Evolutionary conservation across 2,888 invertebrate species (phyloP), one percentile per base, ranked within the genome.

Genomic region (Deroplatys truncata): DNA sequence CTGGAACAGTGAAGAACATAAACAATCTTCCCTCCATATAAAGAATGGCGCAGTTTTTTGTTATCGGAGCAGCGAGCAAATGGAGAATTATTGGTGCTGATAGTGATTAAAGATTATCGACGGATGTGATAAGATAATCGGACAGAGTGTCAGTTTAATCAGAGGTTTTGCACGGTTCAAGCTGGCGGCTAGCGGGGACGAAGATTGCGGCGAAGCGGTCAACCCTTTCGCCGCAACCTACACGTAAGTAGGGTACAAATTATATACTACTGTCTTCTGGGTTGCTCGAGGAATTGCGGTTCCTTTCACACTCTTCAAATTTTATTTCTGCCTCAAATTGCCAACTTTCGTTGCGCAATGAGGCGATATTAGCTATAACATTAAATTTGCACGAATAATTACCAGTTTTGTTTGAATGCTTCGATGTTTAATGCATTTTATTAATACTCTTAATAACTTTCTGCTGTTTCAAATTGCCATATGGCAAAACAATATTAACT

Each of bases 201-300:
- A 90, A 28, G 90, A 88, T 31, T 90, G 90, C 84, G 86, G 93
- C 91, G 93, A 93, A 86, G 93, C 93, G 91, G 92, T 92, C 91
- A 93, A 92, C 91, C 92, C 93, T 35, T 92, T 93, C 91, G 93
- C 93, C 91, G 93, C 93, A 89, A 93, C 93, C 91, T 93, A 93
- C 92, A 93, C 93, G 93, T 93, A 91, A 93, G 93, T 89, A 72
- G 56, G 20, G 56, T 72, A 72, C 56, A 72, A 72, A 72, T 20
- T 20, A 20, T 72, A 20, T 56, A 56, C 16, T 49, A 15, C 49
- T 49, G 13, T 49, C 49, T 35, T 72, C 56, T 72, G 56, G 56
- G 20, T 7, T 72, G 20, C 20, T 72, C 56, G 56, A 16, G 20
- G 16, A 56, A 56, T 16, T 56, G 49, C 16, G 56, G 56, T 72